Evolutionary conservation across 1,140 invertebrate genomes (phyloP).

Genomic region (Harpegnathos saltator): DNA sequence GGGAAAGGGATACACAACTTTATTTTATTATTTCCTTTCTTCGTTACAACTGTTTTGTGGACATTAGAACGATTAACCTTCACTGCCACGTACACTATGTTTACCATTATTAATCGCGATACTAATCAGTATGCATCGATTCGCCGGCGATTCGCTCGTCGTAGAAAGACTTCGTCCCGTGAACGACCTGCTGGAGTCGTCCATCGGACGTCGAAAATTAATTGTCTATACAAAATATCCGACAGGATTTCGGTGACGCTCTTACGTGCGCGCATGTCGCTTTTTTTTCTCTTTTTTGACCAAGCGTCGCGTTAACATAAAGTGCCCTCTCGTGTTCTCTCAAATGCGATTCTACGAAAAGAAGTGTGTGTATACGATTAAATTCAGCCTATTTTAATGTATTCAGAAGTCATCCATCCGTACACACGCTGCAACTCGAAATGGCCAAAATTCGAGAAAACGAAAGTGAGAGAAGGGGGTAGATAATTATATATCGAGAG

Average conservation of each 20-base stretch:
- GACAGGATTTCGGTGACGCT: neutral
- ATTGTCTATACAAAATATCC: constrained; percentile 57
- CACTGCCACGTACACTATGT: neutral
- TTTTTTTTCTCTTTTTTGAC: too few relatives aligned
- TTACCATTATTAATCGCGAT: constrained; percentile 8
- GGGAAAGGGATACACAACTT: constrained; percentile 49
- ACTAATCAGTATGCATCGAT: constrained; percentile 1
- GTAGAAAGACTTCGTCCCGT: constrained; percentile 30
- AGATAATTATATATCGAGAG: too few relatives aligned
- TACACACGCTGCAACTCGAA: too few relatives aligned
- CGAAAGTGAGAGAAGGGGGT: too few relatives aligned
- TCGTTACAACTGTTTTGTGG: neutral
- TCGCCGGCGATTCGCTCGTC: constrained; percentile 11
- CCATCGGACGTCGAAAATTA: constrained; percentile 39
- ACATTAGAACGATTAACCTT: constrained; percentile 54
- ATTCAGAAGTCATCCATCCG: too few relatives aligned
- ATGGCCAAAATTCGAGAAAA: too few relatives aligned
- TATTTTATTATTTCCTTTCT: constrained; percentile 43
- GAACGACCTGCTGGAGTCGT: neutral
- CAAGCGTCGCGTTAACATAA: neutral
- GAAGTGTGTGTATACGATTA: too few relatives aligned
- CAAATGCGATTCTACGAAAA: too few relatives aligned
- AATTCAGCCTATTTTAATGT: too few relatives aligned
- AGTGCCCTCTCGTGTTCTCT: too few relatives aligned
- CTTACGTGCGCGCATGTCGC: neutral